Base-by-base conservation (phyloP, 37 sponge, comb jelly and placozoan genomes). In the Halisarca cf. caerulea region DNA sequence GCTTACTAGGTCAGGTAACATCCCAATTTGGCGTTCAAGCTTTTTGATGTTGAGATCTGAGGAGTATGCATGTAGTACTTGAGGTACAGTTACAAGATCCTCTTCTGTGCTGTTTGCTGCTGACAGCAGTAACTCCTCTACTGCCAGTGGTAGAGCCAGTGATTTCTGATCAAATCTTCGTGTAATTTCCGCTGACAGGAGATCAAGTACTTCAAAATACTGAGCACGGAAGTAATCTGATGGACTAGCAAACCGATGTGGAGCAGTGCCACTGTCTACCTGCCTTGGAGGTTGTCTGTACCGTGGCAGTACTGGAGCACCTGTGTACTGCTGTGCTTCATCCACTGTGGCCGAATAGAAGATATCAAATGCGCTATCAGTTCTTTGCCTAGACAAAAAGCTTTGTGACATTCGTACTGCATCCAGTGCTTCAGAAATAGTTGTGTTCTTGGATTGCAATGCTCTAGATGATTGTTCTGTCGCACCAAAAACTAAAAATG, bases 401-500 rank as follows among this genome's bases (percentile, higher is more conserved):
- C 30, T 62, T 23, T 62, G 18, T 15, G 64, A 8, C 30, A 62
- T 62, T 62, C 30, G 6, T 28, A 62, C 64, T 28, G 30, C 64
- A 62, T 4, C 30, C 5, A 62, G 30, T 30, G 64, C 64, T 62
- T 62, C 64, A n/a, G 25, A 28, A 62, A 62, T n/a, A 15, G 64
- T 30, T 20, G 64, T 62, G 30, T 62, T 28, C 64, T 62, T 62
- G 64, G 64, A n/a, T 62, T 62, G 64, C n/a, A 62, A 62, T 20
- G 30, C 64, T 62, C 64, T 62, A 59, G 59, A 80, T 28, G 85
- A 79, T 66, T 89, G 77, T 57, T 89, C 93, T 38, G 90, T 42
- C 17, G 79, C 80, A 36, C 85, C 58, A 44, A 93, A 93, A 24
- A 86, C n/a, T 32, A 85, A 54, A 55, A 73, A 36, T 32, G 80